These are phyloP conservation scores for Emmelina monodactyla DNA, from an alignment of 2,888 invertebrate genomes.

Conservation along the genomic window DNA sequence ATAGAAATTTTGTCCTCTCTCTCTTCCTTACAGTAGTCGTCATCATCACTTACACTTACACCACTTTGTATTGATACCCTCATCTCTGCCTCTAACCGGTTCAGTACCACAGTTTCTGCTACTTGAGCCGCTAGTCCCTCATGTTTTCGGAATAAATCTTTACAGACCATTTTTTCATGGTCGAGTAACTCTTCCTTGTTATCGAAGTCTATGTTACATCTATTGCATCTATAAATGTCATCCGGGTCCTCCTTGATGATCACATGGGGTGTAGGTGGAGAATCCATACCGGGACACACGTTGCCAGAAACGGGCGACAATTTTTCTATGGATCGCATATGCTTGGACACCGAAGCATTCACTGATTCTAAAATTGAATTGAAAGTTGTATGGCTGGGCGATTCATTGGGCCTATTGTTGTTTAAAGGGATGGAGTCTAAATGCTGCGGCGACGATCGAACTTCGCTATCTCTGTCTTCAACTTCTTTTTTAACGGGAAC, in stretches of 20 bases:
- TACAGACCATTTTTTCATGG: conserved; percentile 74
- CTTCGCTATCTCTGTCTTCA: conserved; percentile 34
- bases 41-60: conserved; percentile 70
- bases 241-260: conserved; percentile 45
- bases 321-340: conserved; percentile 74
- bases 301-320: conserved; percentile 64
- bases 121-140: conserved; percentile 82
- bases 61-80: conserved; percentile 57
- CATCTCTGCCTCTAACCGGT: conserved; percentile 56
- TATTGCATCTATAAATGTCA: conserved; percentile 58
- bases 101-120: conserved; percentile 70
- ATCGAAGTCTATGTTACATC: conserved; percentile 67
- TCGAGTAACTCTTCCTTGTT: conserved; percentile 70
- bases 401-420: conserved; percentile 32
- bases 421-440: conserved; percentile 40
- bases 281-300: conserved; percentile 42
- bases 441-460: conserved; percentile 26
- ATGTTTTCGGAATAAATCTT: conserved; percentile 66
- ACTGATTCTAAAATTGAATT: conserved; percentile 79
- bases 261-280: conserved; percentile 31
- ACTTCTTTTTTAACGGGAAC: conserved; percentile 53
- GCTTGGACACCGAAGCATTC: conserved; percentile 76
- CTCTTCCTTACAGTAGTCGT: conserved; percentile 59
- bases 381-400: conserved; percentile 68
- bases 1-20: conserved; percentile 63